Percentiles rank a stretch among this genome's conserved stretches.
Evolutionary conservation across 2,888 invertebrate species (phyloP).

Genomic region (Chrysolina americana): DNA sequence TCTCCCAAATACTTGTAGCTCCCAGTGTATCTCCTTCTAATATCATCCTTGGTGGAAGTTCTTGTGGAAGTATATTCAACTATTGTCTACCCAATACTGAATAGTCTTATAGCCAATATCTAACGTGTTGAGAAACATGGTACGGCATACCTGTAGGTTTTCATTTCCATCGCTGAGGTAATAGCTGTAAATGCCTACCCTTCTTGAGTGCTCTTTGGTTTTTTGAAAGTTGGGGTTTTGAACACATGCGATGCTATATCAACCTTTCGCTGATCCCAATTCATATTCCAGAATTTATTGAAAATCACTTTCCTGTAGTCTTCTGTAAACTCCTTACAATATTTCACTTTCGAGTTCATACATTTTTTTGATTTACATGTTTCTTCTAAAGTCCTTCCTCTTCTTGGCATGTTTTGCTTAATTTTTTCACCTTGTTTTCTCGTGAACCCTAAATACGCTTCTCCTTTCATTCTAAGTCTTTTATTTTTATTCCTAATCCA

Average conservation of each 20-base stretch:
- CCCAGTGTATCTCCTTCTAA: background rate
- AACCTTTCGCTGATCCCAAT: background rate
- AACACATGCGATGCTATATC: background rate
- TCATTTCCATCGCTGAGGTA: background rate
- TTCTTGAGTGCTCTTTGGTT: background rate
- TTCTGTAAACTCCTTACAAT: background rate
- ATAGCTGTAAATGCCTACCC: background rate
- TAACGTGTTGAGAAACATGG: constrained; percentile 19
- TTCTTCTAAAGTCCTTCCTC: background rate
- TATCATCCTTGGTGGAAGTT: background rate
- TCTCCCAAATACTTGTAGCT: constrained; percentile 26
- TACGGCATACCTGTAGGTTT: constrained; percentile 16
- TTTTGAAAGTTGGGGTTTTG: background rate
- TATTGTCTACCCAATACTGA: constrained; percentile 35
- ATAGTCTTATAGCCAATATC: constrained; percentile 33
- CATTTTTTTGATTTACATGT: background rate
- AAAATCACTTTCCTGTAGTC: background rate
- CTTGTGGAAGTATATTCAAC: constrained; percentile 16
- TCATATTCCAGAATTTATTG: background rate
- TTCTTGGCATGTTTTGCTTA: background rate
- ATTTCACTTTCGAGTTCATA: background rate
- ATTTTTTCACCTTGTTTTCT: background rate
- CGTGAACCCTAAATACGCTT: background rate
- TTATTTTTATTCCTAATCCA: background rate
- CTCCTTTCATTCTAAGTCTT: background rate